Evolutionary conservation across 2,113 vertebrate genomes (phyloP), one percentile per base, ranked within the genome.

Genomic region (Oryzias woworae): DNA sequence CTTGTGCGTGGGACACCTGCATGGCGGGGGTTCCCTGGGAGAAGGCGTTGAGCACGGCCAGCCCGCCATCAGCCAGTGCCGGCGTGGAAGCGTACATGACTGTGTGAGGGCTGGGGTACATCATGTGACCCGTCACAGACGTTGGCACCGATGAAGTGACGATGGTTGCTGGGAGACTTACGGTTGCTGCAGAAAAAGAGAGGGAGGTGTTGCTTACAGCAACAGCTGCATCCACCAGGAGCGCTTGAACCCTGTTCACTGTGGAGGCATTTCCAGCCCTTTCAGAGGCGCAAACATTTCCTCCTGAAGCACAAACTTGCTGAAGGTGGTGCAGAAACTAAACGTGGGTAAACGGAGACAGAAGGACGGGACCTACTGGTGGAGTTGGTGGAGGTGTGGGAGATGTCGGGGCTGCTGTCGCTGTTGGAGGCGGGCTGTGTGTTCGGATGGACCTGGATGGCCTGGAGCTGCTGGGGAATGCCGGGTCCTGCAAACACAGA

Each of bases 41-140:
- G 90, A 98, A 98, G 84, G 97, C 95, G 74, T 98, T 99, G 88
- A 99, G 96, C 91, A 98, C 96, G 0, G 96, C 93, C 48, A 98
- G 92, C 22, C 96, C 92, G 14, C 95, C 95, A 7, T 99, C 97
- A 0, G 94, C 60, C 72, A 98, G 92, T 55, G 93, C 83, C 0
- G 96, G 94, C 12, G 94, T 94, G 67, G 96, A 96, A 0, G 97
- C 93, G 2, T 99, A 99, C 97, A 99, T 99, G 81, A 99, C 94
- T 0, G 97, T 92, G 8, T 98, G 97, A 6, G 95, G 93, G 72
- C 95, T 96, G 78, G 94, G 93, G 89, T 99, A 99, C 96, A 99
- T 97, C 96, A 98, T 98, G 92, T 98, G 97, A 87, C 97, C 95
- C 3, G 95, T 92, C 88, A 98, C 93, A 0, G 97, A 96, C 62